phyloP scores from a whole-genome alignment of 2,113 vertebrate species.

The Vulpes vulpes region DNA sequence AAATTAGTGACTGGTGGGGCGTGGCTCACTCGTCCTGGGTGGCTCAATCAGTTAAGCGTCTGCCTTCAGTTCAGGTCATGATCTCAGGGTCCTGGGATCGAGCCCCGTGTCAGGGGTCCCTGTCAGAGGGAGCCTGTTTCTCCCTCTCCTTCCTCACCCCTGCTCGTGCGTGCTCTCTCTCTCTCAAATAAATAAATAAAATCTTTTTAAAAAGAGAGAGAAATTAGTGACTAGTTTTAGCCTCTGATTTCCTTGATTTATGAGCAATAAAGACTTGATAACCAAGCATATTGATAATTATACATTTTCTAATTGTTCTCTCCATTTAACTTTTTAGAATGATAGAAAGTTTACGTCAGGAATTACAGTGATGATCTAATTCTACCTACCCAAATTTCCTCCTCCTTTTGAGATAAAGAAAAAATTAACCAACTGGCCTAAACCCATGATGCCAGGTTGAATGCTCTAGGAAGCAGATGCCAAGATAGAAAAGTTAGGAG shows the following conservation, averaged over 20 bases:
- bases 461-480: neutral
- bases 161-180: too few relatives aligned
- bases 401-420: neutral
- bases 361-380: neutral
- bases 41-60: too few relatives aligned
- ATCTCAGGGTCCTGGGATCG: too few relatives aligned
- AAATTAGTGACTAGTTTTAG: neutral
- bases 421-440: neutral
- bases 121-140: too few relatives aligned
- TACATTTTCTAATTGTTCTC: conserved; percentile 6
- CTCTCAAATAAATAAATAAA: too few relatives aligned
- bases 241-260: neutral
- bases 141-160: too few relatives aligned
- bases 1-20: neutral
- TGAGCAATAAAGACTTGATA: neutral
- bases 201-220: too few relatives aligned
- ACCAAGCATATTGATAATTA: neutral
- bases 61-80: too few relatives aligned
- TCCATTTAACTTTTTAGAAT: neutral
- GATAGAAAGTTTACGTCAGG: neutral
- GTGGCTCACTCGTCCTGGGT: too few relatives aligned
- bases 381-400: neutral
- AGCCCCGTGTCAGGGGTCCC: too few relatives aligned
- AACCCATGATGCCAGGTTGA: neutral
- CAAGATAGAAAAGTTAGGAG: neutral